A percentile compares a stretch with the other conserved stretches of the same genome.
Conservation (phyloP, 2,797 vertebrate species). For the Netta rufina region DNA sequence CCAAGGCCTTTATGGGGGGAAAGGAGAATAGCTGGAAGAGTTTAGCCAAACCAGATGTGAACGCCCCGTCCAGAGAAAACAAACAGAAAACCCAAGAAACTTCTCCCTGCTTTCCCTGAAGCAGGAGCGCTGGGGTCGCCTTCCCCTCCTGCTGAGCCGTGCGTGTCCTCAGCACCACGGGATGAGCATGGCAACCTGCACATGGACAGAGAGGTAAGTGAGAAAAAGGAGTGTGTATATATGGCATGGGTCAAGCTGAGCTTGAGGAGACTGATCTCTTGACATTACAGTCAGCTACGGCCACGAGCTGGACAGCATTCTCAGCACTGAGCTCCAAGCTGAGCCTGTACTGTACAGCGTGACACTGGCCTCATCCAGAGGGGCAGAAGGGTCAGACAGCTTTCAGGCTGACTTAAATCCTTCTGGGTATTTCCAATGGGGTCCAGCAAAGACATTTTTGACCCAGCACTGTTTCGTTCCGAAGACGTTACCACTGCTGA, state of each 20-base stretch:
- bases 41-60: conserved; percentile 77
- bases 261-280: neutral
- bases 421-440: neutral
- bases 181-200: neutral
- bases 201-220: too few relatives aligned
- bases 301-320: neutral
- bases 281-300: neutral
- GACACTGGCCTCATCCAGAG: accelerated
- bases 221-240: too few relatives aligned
- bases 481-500: neutral
- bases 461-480: neutral
- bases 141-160: neutral
- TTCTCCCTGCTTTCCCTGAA: conserved; percentile 29
- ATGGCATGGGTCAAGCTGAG: neutral
- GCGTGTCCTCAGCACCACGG: accelerated
- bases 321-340: neutral
- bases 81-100: neutral
- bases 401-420: neutral
- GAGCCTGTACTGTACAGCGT: neutral
- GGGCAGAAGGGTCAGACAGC: neutral
- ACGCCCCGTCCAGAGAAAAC: conserved; percentile 23
- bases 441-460: neutral
- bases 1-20: conserved; percentile 71
- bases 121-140: neutral
- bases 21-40: conserved; percentile 25